Evolutionary conservation across 92 coral and sea anemone genomes (phyloP).

Genomic region (Umimayanthus chanpuru): DNA sequence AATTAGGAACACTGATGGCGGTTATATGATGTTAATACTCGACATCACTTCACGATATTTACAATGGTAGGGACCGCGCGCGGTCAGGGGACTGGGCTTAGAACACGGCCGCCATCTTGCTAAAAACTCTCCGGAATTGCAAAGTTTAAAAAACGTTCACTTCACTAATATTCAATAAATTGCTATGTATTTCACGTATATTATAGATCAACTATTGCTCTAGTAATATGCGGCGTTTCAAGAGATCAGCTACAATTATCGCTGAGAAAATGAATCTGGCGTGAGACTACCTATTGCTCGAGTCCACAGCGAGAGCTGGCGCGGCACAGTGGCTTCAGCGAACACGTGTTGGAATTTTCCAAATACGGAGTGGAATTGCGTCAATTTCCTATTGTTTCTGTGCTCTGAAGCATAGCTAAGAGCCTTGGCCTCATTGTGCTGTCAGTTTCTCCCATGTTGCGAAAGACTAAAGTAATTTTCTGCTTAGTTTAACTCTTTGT

Average conservation of each 20-base stretch:
- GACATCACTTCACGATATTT: no score
- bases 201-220: background rate
- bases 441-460: background rate
- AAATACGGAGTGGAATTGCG: slow-evolving; percentile 37
- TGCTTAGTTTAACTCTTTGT: background rate
- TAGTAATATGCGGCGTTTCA: background rate
- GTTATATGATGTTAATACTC: no score
- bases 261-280: slow-evolving; percentile 14
- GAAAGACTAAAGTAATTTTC: background rate
- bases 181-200: background rate
- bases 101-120: background rate
- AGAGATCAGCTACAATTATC: background rate
- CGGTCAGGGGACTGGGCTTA: slow-evolving; percentile 6
- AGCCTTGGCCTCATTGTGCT: slow-evolving; percentile 26
- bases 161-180: background rate
- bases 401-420: slow-evolving; percentile 34
- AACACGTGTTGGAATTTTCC: slow-evolving; percentile 24
- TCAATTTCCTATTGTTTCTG: slow-evolving; percentile 29
- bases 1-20: no score
- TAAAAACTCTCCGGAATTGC: background rate
- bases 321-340: slow-evolving; percentile 31
- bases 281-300: slow-evolving; percentile 28
- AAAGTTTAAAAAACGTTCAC: background rate
- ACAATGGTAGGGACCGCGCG: background rate
- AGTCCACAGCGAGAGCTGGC: background rate